Percentiles rank a stretch among this genome's conserved stretches.
Evolutionary conservation across 2,888 invertebrate species (phyloP).

Genomic region (Tipula unca): DNA sequence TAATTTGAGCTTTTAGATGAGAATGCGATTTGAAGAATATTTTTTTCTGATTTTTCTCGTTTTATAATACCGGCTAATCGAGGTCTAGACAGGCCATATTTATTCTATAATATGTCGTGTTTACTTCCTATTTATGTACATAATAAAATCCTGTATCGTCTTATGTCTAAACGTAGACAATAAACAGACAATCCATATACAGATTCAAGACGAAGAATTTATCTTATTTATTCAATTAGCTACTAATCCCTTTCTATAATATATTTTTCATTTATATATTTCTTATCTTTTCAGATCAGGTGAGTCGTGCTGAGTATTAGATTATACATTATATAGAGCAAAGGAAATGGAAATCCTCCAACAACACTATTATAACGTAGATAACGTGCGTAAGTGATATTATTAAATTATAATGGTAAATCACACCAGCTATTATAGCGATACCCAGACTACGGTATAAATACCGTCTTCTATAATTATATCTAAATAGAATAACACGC

Average conservation of each 20-base stretch:
- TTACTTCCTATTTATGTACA: no score
- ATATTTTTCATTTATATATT: neutral
- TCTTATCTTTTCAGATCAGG: neutral
- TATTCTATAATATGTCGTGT: no score
- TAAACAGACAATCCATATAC: neutral
- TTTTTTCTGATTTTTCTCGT: no score
- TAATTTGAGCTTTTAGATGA: no score
- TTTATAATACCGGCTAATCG: no score
- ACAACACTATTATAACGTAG: neutral
- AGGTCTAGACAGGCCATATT: no score
- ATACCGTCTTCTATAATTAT: neutral
- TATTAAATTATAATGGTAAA: neutral
- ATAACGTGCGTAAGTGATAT: neutral
- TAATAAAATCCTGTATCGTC: no score
- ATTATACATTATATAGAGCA: neutral
- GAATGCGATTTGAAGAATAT: no score
- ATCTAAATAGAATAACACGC: neutral
- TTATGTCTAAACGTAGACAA: no score
- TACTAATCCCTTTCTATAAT: neutral
- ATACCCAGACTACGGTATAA: neutral
- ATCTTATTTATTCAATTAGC: neutral
- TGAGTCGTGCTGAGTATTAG: neutral
- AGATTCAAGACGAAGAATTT: neutral
- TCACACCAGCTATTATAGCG: neutral
- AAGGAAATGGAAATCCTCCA: neutral